Base-by-base conservation (phyloP, 2,888 invertebrate species). In the Caenorhabditis drosophilae region DNA sequence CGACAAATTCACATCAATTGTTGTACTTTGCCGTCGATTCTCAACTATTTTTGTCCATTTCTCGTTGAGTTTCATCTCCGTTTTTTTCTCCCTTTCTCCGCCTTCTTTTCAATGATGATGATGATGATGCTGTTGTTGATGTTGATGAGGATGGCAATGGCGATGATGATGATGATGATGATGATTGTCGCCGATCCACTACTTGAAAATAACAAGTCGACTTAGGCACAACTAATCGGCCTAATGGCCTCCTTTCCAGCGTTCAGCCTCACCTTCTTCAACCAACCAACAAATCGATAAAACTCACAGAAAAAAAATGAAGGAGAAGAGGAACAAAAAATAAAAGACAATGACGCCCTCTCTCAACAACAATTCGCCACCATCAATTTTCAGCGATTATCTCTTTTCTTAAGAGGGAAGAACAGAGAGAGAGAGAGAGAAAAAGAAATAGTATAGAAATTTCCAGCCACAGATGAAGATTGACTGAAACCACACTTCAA, bases 1-100 rank as follows among this genome's bases (percentile, higher is more conserved):
- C 31, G 31, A 31, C 6, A 31, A 9, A 58, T 64, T 64, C 44
- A 54, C 62, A 57, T 56, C 42, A 48, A 36, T 46, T 44, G 44
- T 38, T 41, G 54, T 49, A 57, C 63, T 58, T 51, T 58, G 57
- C 23, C 57, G 63, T 63, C 63, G 44, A 22, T 47, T 53, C 63
- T 64, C 64, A 27, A 58, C 26, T 47, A 64, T 54, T 55, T 48
- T 45, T 27, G 63, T 38, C 58, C 50, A 58, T 52, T 64, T 58
- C 54, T 64, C 50, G 47, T 64, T 64, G 11, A 64, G 50, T 31
- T 58, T 54, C 64, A 63, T 63, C 42, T 42, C 23, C 42, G 9
- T 7, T 40, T 22, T 40, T 15, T 12, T 4, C 7, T 42, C 20
- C 23, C 23, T 42, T 15, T 22, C 23, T 22, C 23, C 22, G 4